These are phyloP conservation scores for Smutsia temminckii DNA, from an alignment of 2,797 vertebrate genomes.

Conservation along the genomic window DNA sequence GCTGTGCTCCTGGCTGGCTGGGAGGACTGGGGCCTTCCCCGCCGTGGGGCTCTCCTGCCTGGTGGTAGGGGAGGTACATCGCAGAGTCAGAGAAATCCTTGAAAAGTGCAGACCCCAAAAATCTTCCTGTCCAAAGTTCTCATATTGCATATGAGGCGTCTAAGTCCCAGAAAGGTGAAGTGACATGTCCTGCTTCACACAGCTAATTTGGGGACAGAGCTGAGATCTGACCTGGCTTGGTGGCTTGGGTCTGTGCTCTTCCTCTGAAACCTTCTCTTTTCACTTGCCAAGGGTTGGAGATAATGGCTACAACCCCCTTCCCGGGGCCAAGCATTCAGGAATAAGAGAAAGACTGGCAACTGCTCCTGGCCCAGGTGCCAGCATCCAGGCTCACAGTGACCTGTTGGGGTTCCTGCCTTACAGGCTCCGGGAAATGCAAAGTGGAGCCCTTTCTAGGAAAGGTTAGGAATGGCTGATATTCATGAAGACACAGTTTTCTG, in stretches of 20 bases:
- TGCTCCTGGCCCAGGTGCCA: background rate
- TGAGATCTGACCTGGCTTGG: background rate
- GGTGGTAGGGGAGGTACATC: background rate
- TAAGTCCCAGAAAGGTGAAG: background rate
- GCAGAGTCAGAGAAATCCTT: background rate
- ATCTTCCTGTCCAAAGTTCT: background rate
- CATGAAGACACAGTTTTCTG: slow-evolving; percentile 38
- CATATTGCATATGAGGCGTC: background rate
- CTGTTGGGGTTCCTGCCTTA: background rate
- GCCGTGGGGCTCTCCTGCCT: background rate
- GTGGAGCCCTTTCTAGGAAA: background rate
- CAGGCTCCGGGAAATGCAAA: background rate
- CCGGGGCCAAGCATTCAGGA: background rate
- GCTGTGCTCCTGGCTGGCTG: background rate
- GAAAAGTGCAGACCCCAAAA: background rate
- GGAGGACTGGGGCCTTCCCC: background rate
- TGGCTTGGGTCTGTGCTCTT: background rate
- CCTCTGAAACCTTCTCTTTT: background rate
- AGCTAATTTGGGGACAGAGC: background rate
- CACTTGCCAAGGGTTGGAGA: background rate
- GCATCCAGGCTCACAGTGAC: background rate
- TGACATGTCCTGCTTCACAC: background rate
- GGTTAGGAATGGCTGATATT: background rate
- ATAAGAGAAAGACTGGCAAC: background rate
- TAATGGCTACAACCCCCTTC: background rate